These are phyloP conservation scores for Hesperia comma DNA, from an alignment of 2,888 invertebrate genomes.

Conservation along the genomic window DNA sequence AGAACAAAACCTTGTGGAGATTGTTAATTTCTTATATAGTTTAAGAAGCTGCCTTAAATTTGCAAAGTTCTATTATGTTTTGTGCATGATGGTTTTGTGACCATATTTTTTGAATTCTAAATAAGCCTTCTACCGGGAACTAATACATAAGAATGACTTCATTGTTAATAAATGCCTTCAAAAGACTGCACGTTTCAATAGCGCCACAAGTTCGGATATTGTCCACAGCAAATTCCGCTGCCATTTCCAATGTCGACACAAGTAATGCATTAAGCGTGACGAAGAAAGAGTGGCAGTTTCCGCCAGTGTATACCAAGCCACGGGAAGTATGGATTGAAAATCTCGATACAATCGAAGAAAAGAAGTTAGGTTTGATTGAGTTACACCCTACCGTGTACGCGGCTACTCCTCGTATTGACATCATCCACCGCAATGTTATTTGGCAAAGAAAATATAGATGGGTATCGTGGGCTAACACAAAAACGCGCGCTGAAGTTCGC, in stretches of 20 bases:
- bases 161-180: constrained; percentile 66
- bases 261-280: constrained; percentile 56
- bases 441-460: constrained; percentile 94
- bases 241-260: background rate
- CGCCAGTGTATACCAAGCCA: constrained; percentile 83
- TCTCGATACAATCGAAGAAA: constrained; percentile 88
- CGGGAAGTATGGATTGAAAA: constrained; percentile 95
- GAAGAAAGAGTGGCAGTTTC: constrained; percentile 76
- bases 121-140: background rate
- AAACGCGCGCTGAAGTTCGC: constrained; percentile 92
- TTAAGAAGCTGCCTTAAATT: too few species aligned
- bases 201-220: constrained; percentile 58
- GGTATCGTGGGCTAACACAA: constrained; percentile 91
- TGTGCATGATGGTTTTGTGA: background rate
- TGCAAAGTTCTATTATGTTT: too few species aligned
- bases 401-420: constrained; percentile 91
- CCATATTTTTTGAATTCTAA: background rate
- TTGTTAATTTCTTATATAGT: too few species aligned
- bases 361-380: constrained; percentile 92
- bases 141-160: constrained; percentile 58
- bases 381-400: constrained; percentile 96
- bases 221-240: constrained; percentile 48
- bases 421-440: constrained; percentile 92
- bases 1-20: too few species aligned
- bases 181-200: constrained; percentile 62